phyloP scores from a whole-genome alignment of 2,113 vertebrate genomes.

The Cyprinodon brontotheroides region DNA sequence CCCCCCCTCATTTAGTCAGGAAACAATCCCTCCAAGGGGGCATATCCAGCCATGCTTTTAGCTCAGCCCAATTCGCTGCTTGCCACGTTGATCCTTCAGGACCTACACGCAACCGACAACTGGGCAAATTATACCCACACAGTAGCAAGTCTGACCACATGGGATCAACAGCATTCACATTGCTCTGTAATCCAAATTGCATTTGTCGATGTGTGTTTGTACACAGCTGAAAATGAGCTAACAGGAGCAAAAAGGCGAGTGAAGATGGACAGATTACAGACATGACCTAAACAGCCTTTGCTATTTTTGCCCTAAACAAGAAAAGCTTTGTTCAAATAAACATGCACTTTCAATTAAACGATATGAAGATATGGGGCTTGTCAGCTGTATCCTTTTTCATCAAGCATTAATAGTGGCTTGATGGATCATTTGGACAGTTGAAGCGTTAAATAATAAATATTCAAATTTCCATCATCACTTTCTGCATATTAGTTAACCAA shows the following conservation, averaged over 20 bases:
- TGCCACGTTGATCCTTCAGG: not conserved
- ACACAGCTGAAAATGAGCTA: not conserved
- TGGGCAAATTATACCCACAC: slow-evolving; percentile 21
- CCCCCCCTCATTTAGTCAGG: not conserved
- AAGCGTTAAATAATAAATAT: too few relatives aligned
- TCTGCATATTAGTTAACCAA: not conserved
- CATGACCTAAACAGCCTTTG: not conserved
- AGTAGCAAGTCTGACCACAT: slow-evolving; percentile 4
- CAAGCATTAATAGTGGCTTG: not conserved
- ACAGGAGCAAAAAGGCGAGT: not conserved
- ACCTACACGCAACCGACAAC: slow-evolving; percentile 11
- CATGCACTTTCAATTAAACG: not conserved
- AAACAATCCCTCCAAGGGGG: not conserved
- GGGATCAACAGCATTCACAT: slow-evolving; percentile 44
- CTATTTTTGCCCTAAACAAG: not conserved
- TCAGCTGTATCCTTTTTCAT: not conserved
- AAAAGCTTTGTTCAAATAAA: not conserved
- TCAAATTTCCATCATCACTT: not conserved
- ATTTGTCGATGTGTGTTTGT: slow-evolving; percentile 16
- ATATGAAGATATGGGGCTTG: not conserved
- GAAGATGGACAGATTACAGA: not conserved
- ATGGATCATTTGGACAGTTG: too few relatives aligned
- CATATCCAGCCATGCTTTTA: slow-evolving; percentile 1
- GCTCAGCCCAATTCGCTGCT: not conserved
- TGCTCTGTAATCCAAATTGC: slow-evolving; percentile 47